phyloP scores from a whole-genome alignment of 1,140 invertebrate genomes.

The Apocrypta bakeri region DNA sequence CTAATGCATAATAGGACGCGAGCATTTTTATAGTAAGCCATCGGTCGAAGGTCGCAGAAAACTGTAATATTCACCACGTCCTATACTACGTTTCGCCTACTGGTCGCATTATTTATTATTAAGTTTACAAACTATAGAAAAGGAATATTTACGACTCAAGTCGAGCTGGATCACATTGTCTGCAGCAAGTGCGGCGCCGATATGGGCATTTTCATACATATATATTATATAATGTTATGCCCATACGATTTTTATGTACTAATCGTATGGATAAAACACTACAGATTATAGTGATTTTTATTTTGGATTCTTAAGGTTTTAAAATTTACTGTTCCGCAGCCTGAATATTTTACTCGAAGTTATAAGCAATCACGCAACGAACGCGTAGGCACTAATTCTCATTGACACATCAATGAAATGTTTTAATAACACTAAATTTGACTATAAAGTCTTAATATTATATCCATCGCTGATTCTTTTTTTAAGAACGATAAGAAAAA shows the following conservation, averaged over 20 bases:
- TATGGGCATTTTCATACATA: background rate
- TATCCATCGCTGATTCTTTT: too few relatives aligned
- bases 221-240: too few relatives aligned
- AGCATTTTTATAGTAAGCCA: constrained; percentile 10
- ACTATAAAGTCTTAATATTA: too few relatives aligned
- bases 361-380: too few relatives aligned
- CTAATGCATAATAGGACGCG: constrained; percentile 14
- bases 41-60: background rate
- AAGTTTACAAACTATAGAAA: constrained; percentile 50
- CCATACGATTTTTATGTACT: too few relatives aligned
- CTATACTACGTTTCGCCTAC: constrained; percentile 30
- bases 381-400: too few relatives aligned
- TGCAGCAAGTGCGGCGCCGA: constrained; percentile 21
- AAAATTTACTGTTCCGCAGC: background rate
- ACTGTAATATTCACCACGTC: constrained; percentile 30
- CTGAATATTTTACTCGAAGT: too few relatives aligned
- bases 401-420: too few relatives aligned
- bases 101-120: constrained; percentile 28
- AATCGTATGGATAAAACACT: too few relatives aligned
- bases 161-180: constrained; percentile 46
- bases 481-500: too few relatives aligned
- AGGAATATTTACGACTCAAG: constrained; percentile 42
- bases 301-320: background rate
- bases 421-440: too few relatives aligned
- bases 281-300: constrained; percentile 14